Conservation (phyloP, 2,113 vertebrate genomes). For the Bujurquina vittata region DNA sequence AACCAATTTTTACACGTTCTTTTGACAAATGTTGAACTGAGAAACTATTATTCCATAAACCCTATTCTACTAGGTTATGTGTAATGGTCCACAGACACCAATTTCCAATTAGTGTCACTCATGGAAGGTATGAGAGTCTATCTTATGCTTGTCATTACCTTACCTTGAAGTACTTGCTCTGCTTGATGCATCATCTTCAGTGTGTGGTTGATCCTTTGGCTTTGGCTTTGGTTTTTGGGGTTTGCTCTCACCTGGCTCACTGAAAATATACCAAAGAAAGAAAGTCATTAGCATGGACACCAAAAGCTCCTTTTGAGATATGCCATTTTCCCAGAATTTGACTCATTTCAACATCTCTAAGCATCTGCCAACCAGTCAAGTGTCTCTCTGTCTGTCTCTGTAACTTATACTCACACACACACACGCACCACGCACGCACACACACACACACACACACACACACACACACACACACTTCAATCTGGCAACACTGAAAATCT, state of each 20-base stretch:
- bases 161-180: slow-evolving; percentile 77
- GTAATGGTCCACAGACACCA: not conserved
- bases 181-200: slow-evolving; percentile 73
- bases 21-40: not conserved
- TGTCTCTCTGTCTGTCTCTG: no score
- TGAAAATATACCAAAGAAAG: slow-evolving; percentile 56
- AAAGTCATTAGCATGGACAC: not conserved
- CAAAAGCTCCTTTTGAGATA: not conserved
- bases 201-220: slow-evolving; percentile 77
- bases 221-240: slow-evolving; percentile 77
- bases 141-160: not conserved
- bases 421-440: no score
- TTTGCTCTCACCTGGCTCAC: slow-evolving; percentile 88
- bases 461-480: no score
- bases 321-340: not conserved
- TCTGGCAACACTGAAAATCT: no score
- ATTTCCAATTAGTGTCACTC: not conserved
- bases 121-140: not conserved
- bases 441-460: no score
- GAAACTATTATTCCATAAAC: not conserved
- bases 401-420: no score
- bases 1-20: not conserved
- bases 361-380: not conserved
- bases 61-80: not conserved
- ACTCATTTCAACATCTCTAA: not conserved